Evolutionary conservation across 2,888 invertebrate genomes (phyloP), one percentile per base, ranked within the genome.

Genomic region (Drosophila neotestacea): DNA sequence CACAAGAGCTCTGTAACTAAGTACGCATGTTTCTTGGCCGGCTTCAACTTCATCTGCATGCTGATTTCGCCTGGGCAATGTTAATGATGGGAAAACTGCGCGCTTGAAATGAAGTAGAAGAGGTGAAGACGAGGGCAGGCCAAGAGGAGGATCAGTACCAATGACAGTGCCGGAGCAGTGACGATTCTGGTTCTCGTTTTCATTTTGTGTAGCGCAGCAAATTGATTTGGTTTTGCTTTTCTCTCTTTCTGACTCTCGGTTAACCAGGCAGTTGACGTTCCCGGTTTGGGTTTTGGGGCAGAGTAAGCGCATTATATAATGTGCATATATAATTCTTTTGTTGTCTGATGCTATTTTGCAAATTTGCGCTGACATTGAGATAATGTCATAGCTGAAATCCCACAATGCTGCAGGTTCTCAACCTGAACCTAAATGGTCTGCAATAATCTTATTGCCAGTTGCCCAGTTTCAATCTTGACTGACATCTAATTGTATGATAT

Each of bases 1-100:
- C 77, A 68, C 73, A 78, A 77, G 83, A 77, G 74, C 34, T 76
- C 36, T 59, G 76, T 38, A 79, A 70, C 65, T 66, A 76, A 84
- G 81, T 91, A 91, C 91, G 89, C 91, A 91, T 91, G 90, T 90
- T 88, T 71, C 71, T 71, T 70, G 65, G 68, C 63, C 69, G 65
- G 78, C 69, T 77, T 82, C 51, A 84, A 63, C 77, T 72, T 86
- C 77, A 86, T 89, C 81, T 77, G 75, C 75, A 84, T 85, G 70
- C 68, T 63, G 79, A 85, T 85, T 85, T 79, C 66, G 73, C 59
- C 68, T 68, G 67, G 62, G 75, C 85, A 73, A 85, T 79, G 89
- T 81, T 84, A 84, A 84, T 89, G 89, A 84, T 84, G 84, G 74
- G 75, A 81, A 85, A 83, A 81, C 67, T 77, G 70, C 32, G 63